A percentile compares a stretch with the other conserved stretches of the same genome.
phyloP scores from a whole-genome alignment of 2,797 vertebrate species.

The Enteromius unitaeniatus region DNA sequence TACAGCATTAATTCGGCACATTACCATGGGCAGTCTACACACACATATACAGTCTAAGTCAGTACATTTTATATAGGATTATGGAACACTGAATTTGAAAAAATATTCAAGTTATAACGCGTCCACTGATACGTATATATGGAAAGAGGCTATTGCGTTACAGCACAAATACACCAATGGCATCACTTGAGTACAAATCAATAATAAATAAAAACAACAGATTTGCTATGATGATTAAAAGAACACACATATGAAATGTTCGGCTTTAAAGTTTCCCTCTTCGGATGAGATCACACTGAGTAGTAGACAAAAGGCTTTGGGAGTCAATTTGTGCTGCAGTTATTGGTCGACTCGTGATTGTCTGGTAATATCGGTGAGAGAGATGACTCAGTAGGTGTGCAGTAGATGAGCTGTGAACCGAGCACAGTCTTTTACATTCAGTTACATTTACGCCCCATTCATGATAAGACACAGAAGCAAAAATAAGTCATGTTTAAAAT shows the following conservation, averaged over 20 bases:
- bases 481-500: neutral
- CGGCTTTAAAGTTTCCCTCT: constrained; percentile 12
- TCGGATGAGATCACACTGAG: constrained; percentile 25
- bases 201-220: constrained; percentile 21
- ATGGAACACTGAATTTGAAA: constrained; percentile 1
- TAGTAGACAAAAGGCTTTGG: constrained; percentile 52
- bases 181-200: neutral
- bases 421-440: constrained; percentile 64
- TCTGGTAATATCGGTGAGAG: constrained; percentile 52
- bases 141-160: neutral
- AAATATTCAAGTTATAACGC: constrained; percentile 11
- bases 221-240: neutral
- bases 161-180: neutral
- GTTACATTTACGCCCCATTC: constrained; percentile 52
- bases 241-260: neutral
- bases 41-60: constrained; percentile 35
- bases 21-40: constrained; percentile 34
- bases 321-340: constrained; percentile 64
- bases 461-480: constrained; percentile 8
- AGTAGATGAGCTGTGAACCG: constrained; percentile 72
- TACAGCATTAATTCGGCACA: constrained; percentile 33
- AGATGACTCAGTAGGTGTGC: constrained; percentile 74
- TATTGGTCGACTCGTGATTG: constrained; percentile 64
- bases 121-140: neutral
- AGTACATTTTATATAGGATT: constrained; percentile 26